These are phyloP conservation scores for Polypedilum pembai DNA, from an alignment of 1,140 invertebrate species.

Conservation along the genomic window DNA sequence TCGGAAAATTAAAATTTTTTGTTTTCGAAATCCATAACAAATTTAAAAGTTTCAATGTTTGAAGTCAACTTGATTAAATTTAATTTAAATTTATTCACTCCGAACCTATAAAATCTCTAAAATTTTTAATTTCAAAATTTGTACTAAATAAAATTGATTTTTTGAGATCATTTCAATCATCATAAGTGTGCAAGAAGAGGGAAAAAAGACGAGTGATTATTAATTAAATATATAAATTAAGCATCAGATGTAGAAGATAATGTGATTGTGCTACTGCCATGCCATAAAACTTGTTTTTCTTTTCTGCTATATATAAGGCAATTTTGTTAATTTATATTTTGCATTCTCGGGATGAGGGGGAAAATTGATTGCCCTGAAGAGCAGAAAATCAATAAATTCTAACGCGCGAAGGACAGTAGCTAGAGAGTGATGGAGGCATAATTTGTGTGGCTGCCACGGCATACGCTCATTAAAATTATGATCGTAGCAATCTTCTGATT, in stretches of 20 bases:
- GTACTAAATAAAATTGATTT: too few relatives aligned
- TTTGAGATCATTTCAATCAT: too few relatives aligned
- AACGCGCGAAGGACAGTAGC: constrained; percentile 26
- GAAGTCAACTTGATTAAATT: too few relatives aligned
- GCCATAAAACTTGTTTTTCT: background rate
- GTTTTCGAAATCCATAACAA: too few relatives aligned
- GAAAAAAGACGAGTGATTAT: too few relatives aligned
- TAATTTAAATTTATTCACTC: too few relatives aligned
- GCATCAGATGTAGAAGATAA: too few relatives aligned
- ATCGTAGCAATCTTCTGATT: constrained; percentile 23
- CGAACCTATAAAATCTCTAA: too few relatives aligned
- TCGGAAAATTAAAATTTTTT: too few relatives aligned
- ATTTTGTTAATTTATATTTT: constrained; percentile 24
- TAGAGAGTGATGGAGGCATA: background rate
- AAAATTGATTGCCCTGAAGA: background rate
- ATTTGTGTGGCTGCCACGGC: constrained; percentile 4
- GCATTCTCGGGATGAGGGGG: background rate
- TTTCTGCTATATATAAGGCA: background rate
- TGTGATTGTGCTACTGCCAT: background rate
- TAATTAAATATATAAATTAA: background rate
- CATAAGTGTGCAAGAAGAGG: too few relatives aligned
- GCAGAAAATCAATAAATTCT: constrained; percentile 25
- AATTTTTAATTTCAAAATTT: too few relatives aligned
- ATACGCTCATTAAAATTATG: constrained; percentile 23
- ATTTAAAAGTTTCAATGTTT: too few relatives aligned